phyloP scores from a whole-genome alignment of 2,113 vertebrate species.

The Polyodon spathula region DNA sequence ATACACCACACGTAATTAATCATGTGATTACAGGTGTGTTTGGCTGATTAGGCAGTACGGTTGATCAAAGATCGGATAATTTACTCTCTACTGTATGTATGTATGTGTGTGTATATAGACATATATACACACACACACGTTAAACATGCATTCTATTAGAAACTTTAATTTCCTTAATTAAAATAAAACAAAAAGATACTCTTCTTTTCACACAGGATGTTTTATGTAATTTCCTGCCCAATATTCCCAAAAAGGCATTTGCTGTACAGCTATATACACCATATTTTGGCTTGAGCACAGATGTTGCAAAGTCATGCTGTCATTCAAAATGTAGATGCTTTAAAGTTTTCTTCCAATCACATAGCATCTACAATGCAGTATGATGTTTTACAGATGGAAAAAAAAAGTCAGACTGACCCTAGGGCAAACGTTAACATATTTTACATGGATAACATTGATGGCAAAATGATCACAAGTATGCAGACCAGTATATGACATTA shows the following conservation, averaged over 20 bases:
- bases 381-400: constrained; percentile 60
- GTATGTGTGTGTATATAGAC: too few species aligned
- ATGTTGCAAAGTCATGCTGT: constrained; percentile 63
- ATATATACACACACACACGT: too few species aligned
- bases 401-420: constrained; percentile 43
- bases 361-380: constrained; percentile 57
- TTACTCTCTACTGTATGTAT: too few species aligned
- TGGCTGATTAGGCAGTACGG: too few species aligned
- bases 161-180: constrained; percentile 44
- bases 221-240: constrained; percentile 36
- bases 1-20: too few species aligned
- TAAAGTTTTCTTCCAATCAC: constrained; percentile 45
- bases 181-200: constrained; percentile 32
- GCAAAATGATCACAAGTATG: constrained; percentile 80
- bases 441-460: constrained; percentile 34
- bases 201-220: constrained; percentile 34
- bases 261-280: constrained; percentile 56
- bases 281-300: constrained; percentile 37
- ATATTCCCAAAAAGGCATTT: constrained; percentile 50
- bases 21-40: too few species aligned
- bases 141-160: constrained; percentile 52
- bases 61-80: too few species aligned
- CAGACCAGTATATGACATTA: constrained; percentile 96
- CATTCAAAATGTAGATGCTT: constrained; percentile 52
- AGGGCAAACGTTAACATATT: constrained; percentile 31